These are phyloP conservation scores for Cecropterus lyciades DNA, from an alignment of 1,140 invertebrate species.

Conservation along the genomic window DNA sequence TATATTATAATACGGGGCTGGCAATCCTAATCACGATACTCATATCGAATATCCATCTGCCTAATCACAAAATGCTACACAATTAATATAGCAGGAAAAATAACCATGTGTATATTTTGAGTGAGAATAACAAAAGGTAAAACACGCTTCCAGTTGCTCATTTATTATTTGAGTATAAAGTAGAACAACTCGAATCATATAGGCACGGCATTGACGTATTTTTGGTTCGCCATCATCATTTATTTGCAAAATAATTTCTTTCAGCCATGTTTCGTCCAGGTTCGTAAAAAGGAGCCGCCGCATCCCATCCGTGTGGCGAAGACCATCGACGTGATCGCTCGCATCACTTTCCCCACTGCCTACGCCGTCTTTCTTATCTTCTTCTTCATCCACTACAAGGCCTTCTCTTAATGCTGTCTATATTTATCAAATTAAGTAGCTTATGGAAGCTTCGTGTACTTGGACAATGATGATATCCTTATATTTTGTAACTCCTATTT, in stretches of 20 bases:
- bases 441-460: constrained; percentile 57
- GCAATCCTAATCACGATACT: not conserved
- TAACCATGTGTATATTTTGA: not conserved
- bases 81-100: not conserved
- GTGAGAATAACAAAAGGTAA: not conserved
- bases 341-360: constrained; percentile 95
- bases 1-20: no score
- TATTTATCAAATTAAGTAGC: constrained; percentile 41
- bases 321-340: constrained; percentile 96
- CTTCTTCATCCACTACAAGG: constrained; percentile 96
- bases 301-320: constrained; percentile 96
- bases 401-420: constrained; percentile 86
- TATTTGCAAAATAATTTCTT: constrained; percentile 79
- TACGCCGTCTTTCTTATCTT: constrained; percentile 96
- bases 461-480: constrained; percentile 57
- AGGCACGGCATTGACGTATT: constrained; percentile 33
- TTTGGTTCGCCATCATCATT: constrained; percentile 69
- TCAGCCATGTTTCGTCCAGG: constrained; percentile 89
- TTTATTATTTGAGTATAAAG: constrained; percentile 5
- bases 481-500: constrained; percentile 61
- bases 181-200: not conserved
- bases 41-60: not conserved
- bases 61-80: not conserved
- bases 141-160: not conserved
- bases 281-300: constrained; percentile 94